Base-by-base conservation (phyloP, 2,888 invertebrate species). In the Acanthopleura granulata region DNA sequence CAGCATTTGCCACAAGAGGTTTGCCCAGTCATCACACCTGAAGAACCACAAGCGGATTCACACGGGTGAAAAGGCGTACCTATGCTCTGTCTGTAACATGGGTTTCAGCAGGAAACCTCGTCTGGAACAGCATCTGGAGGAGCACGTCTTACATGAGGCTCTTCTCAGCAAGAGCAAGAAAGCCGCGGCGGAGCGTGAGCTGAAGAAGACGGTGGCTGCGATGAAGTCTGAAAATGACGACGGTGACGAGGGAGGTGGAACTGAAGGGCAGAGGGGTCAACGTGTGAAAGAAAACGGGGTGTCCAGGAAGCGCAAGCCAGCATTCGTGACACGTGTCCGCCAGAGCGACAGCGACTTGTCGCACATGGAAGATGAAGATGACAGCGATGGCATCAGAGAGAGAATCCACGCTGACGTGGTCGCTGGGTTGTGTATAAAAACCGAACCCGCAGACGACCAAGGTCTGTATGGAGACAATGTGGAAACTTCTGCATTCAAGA, bases 41-140 rank as follows among this genome's bases (percentile, higher is more conserved):
- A 83, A 78, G 66, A 82, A 82, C n/a, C 84, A 84, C 76, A 83
- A 82, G 62, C 77, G 84, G 15, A 82, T 82, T 40, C 84, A 84
- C 74, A 82, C 79, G 62, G 81, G 81, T 30, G 83, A 83, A 70
- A 84, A 84, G 73, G 82, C 84, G 0, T 84, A 78, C 76, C 82
- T 82, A 62, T 84, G 84, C 74, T 77, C 76, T 49, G 75, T 83
- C 27, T 84, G 84, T 72, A 79, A 81, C 70, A 77, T 82, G 73
- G 84, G 84, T 49, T 84, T 82, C 73, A 80, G 81, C 71, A 78
- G 81, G 29, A 82, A 81, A 50, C 81, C 80, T 49, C 80, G 84
- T 12, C 78, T 84, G 18, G 84, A 84, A 62, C 78, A 76, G 30
- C 84, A 84, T 61, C 75, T 82, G 14, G 79, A 79, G 76, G 77